Percentiles rank a stretch among this genome's conserved stretches.
These are phyloP conservation scores for Halichondria panicea DNA, from an alignment of 37 sponge, comb jelly and placozoan species.

Conservation along the genomic window DNA sequence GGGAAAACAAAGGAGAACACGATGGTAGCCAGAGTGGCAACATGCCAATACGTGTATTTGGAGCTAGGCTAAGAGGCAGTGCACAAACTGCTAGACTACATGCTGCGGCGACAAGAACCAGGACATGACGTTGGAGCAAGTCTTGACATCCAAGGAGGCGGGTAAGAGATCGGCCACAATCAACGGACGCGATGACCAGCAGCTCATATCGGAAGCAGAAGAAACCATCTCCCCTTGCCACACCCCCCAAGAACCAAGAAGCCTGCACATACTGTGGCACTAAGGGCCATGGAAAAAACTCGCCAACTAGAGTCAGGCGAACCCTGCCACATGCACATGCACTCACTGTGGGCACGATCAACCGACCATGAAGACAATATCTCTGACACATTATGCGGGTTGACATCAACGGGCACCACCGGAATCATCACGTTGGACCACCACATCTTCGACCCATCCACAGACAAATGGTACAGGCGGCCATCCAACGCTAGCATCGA, in stretches of 20 bases:
- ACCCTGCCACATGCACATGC: slow-evolving; percentile 21
- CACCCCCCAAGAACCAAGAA: slow-evolving; percentile 38
- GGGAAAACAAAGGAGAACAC: slow-evolving; percentile 39
- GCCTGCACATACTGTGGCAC: slow-evolving; percentile 36
- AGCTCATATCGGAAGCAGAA: slow-evolving; percentile 36
- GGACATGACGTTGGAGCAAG: slow-evolving; percentile 33
- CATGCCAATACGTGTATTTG: slow-evolving; percentile 28
- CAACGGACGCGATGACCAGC: slow-evolving; percentile 33
- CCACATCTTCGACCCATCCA: slow-evolving; percentile 28
- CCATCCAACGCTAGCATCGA: slow-evolving; percentile 29
- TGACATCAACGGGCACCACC: slow-evolving; percentile 28
- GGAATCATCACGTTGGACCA: slow-evolving; percentile 14
- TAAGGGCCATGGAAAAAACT: slow-evolving; percentile 23
- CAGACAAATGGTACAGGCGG: slow-evolving; percentile 34
- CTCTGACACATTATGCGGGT: slow-evolving; percentile 26
- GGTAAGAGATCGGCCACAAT: slow-evolving; percentile 36
- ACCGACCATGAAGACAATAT: slow-evolving; percentile 15
- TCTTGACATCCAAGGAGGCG: slow-evolving; percentile 19
- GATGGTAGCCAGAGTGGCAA: slow-evolving; percentile 16
- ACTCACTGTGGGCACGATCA: slow-evolving; percentile 20
- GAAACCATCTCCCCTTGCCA: neutral
- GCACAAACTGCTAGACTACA: slow-evolving; percentile 39
- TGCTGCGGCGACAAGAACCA: slow-evolving; percentile 49
- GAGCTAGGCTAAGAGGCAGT: slow-evolving; percentile 31
- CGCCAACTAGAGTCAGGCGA: slow-evolving; percentile 37